Evolutionary conservation across 2,113 vertebrate genomes (phyloP).

Genomic region (Solea senegalensis): DNA sequence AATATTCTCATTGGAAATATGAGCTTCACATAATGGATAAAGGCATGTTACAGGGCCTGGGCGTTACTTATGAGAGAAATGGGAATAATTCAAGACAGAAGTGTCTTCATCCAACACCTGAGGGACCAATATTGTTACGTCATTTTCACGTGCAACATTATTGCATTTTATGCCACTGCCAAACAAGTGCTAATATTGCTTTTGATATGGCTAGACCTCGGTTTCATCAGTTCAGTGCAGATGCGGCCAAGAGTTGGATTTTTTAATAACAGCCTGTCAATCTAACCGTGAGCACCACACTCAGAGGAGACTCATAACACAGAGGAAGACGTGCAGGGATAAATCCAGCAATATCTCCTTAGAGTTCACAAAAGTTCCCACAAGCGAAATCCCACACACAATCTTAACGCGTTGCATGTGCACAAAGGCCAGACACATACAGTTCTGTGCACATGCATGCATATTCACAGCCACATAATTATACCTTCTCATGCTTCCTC

Average conservation of each 20-base stretch:
- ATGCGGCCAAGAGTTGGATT: slow-evolving; percentile 78
- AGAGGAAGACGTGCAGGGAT: slow-evolving; percentile 55
- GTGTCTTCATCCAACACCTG: slow-evolving; percentile 62
- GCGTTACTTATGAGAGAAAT: slow-evolving; percentile 63
- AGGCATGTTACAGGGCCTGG: slow-evolving; percentile 24
- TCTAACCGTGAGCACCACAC: slow-evolving; percentile 69
- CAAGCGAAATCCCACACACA: slow-evolving; percentile 56
- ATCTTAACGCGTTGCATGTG: slow-evolving; percentile 15
- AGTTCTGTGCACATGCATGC: slow-evolving; percentile 13
- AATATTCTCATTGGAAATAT: slow-evolving; percentile 68
- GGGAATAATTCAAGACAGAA: slow-evolving; percentile 69
- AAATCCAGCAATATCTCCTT: slow-evolving; percentile 78
- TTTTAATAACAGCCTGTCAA: slow-evolving; percentile 85
- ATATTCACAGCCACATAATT: slow-evolving; percentile 2
- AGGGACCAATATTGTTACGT: slow-evolving; percentile 71
- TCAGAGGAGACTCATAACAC: slow-evolving; percentile 72
- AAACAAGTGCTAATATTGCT: slow-evolving; percentile 80
- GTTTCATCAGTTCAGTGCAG: slow-evolving; percentile 80
- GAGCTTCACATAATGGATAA: slow-evolving; percentile 56
- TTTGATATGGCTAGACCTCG: slow-evolving; percentile 72
- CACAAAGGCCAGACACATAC: slow-evolving; percentile 1
- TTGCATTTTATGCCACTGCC: slow-evolving; percentile 76
- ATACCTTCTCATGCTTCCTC: neutral
- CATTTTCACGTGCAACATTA: slow-evolving; percentile 69
- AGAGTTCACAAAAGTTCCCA: slow-evolving; percentile 54